Evolutionary conservation across 2,888 invertebrate genomes (phyloP).

Genomic region (Syrista parreyssii): DNA sequence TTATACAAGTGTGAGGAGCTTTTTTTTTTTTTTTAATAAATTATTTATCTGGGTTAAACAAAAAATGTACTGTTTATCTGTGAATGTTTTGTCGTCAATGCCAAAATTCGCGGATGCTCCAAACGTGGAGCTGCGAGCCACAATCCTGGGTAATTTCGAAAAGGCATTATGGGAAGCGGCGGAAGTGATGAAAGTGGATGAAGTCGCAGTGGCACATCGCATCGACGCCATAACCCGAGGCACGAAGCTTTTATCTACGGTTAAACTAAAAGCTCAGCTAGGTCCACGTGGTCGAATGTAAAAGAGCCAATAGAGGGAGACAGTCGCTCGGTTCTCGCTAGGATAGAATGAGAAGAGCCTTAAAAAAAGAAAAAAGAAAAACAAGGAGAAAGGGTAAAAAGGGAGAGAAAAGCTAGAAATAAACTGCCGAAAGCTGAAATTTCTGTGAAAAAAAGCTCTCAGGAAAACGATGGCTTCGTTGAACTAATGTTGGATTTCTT

Average conservation of each 20-base stretch:
- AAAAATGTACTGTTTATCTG: too few relatives aligned
- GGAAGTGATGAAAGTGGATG: conserved; percentile 1
- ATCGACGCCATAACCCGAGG: neutral
- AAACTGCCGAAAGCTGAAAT: neutral
- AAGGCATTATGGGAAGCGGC: neutral
- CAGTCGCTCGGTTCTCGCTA: too few relatives aligned
- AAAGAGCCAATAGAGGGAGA: neutral
- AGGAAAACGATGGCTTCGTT: neutral
- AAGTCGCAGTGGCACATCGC: neutral
- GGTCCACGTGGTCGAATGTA: neutral
- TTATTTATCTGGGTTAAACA: too few relatives aligned
- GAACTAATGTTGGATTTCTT: neutral
- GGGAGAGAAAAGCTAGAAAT: neutral
- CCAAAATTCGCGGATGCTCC: neutral
- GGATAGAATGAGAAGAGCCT: too few relatives aligned
- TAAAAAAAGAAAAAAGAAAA: too few relatives aligned
- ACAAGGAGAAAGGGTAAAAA: too few relatives aligned
- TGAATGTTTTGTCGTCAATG: too few relatives aligned
- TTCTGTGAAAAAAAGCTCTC: neutral
- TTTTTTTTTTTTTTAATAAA: too few relatives aligned
- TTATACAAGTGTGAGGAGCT: too few relatives aligned
- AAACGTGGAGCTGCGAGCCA: neutral
- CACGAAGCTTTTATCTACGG: neutral
- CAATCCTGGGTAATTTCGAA: neutral
- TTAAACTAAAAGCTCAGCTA: neutral